phyloP scores from a whole-genome alignment of 1,140 invertebrate species.

The Drosophila repletoides region DNA sequence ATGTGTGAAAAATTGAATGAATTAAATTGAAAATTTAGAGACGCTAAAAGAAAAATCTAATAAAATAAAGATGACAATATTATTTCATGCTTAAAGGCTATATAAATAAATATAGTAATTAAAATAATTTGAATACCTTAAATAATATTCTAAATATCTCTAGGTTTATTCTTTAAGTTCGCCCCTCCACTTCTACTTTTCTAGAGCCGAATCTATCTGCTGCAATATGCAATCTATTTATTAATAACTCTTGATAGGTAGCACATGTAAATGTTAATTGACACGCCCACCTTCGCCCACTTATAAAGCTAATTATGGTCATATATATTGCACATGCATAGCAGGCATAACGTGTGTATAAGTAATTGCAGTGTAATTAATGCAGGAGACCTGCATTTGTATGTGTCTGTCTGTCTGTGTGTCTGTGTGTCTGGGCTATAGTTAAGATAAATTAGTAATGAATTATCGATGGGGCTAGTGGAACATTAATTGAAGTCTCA shows the following conservation, averaged over 20 bases:
- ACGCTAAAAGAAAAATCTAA: too few species aligned
- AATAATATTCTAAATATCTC: too few species aligned
- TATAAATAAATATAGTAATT: too few species aligned
- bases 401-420: constrained; percentile 41
- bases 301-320: constrained; percentile 58
- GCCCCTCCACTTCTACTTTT: too few species aligned
- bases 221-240: constrained; percentile 2
- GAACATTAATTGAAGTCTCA: constrained; percentile 75
- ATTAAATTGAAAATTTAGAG: too few species aligned
- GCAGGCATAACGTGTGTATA: constrained; percentile 36
- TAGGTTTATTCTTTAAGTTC: not conserved
- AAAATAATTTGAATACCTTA: too few species aligned
- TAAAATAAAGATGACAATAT: too few species aligned
- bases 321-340: constrained; percentile 28
- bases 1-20: too few species aligned
- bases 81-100: too few species aligned
- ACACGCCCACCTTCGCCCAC: constrained; percentile 40
- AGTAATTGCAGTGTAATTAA: constrained; percentile 80
- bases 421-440: constrained; percentile 2
- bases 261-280: constrained; percentile 53
- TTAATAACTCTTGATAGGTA: constrained; percentile 35
- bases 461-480: constrained; percentile 74
- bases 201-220: too few species aligned
- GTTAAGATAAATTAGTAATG: constrained; percentile 76
- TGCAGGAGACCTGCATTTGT: constrained; percentile 45